Conservation (phyloP, 2,888 invertebrate species). For the Eupithecia pulchellata region DNA sequence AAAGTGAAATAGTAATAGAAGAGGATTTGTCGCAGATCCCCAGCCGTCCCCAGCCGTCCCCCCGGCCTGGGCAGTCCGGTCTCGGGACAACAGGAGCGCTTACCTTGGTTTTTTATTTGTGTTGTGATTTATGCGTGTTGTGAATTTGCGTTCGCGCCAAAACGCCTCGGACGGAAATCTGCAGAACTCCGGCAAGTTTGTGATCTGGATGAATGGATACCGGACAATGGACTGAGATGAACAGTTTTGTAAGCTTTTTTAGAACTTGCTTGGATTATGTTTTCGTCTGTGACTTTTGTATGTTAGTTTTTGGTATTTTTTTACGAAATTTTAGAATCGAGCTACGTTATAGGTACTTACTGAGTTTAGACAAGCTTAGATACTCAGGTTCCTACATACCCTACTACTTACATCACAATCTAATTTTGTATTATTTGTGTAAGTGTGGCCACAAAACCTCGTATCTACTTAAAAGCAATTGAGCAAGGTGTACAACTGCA, state of each 20-base stretch:
- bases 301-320: neutral
- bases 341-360: too few species aligned
- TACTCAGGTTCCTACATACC: too few species aligned
- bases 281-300: slow-evolving; percentile 4
- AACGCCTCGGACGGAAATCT: slow-evolving; percentile 75
- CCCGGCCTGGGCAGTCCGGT: slow-evolving; percentile 21
- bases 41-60: slow-evolving; percentile 12
- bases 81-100: slow-evolving; percentile 80
- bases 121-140: slow-evolving; percentile 81
- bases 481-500: neutral
- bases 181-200: slow-evolving; percentile 51
- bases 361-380: too few species aligned
- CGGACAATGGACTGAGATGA: slow-evolving; percentile 24
- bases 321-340: neutral
- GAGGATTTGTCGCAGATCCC: too few species aligned
- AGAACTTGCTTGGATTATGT: neutral
- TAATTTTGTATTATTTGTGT: neutral
- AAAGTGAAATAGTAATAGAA: too few species aligned
- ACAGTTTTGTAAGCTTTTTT: slow-evolving; percentile 9
- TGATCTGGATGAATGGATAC: slow-evolving; percentile 30
- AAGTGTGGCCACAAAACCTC: neutral
- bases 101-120: slow-evolving; percentile 85
- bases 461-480: neutral
- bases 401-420: neutral
- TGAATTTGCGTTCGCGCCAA: slow-evolving; percentile 81